Conservation (phyloP, 2,113 vertebrate species). For the Dipodomys merriami region DNA sequence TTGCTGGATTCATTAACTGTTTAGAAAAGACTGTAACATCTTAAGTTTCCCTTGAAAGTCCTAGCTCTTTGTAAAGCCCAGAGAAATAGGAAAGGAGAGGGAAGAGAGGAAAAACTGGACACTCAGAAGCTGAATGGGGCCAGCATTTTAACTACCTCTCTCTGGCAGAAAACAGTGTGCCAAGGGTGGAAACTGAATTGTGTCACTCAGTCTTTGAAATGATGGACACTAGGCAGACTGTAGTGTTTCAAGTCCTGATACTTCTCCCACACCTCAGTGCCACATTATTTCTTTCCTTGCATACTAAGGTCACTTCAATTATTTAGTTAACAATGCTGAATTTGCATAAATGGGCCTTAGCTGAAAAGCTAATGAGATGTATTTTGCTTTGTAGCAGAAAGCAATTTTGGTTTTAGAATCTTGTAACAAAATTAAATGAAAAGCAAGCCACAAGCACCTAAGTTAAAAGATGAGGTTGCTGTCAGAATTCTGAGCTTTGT, state of each 20-base stretch:
- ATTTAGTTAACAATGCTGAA: constrained; percentile 86
- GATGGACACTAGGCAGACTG: constrained; percentile 32
- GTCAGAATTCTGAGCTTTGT: constrained; percentile 64
- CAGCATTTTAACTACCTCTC: constrained; percentile 44
- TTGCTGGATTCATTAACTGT: constrained; percentile 72
- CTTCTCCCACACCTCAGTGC: constrained; percentile 70
- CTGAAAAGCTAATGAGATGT: constrained; percentile 85
- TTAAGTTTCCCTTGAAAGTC: constrained; percentile 54
- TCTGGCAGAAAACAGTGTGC: constrained; percentile 23
- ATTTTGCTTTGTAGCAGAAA: constrained; percentile 84
- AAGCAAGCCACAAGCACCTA: constrained; percentile 73
- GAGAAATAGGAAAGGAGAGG: neutral
- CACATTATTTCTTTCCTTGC: constrained; percentile 78
- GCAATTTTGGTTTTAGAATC: constrained; percentile 82
- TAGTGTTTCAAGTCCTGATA: constrained; percentile 70
- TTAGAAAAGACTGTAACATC: constrained; percentile 48
- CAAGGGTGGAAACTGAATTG: constrained; percentile 55
- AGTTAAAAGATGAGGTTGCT: constrained; percentile 79
- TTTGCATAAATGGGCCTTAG: constrained; percentile 89
- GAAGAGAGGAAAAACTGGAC: neutral
- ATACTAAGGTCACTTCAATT: constrained; percentile 85
- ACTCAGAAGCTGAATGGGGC: neutral
- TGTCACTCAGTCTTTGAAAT: constrained; percentile 69
- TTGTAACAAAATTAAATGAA: constrained; percentile 79
- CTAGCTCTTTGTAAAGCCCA: constrained; percentile 59